Evolutionary conservation across 2,113 vertebrate genomes (phyloP).

Genomic region (Formicarius rufipectus): DNA sequence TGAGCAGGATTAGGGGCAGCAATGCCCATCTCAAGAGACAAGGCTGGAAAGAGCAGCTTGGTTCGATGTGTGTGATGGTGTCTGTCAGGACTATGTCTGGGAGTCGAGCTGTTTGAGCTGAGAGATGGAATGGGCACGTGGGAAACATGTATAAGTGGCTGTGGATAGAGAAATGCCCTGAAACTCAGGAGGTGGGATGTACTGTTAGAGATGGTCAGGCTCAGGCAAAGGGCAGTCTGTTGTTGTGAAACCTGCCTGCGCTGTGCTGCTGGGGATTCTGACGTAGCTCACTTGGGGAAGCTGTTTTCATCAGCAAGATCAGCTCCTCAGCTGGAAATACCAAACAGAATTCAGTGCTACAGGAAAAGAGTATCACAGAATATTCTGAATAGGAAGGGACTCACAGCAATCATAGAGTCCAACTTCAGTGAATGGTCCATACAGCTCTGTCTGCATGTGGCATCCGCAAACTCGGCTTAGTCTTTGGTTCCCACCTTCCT

Average conservation of each 20-base stretch:
- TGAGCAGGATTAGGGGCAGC: too few species aligned
- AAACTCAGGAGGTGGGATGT: background rate
- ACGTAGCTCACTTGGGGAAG: rapidly evolving
- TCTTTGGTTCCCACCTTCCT: background rate
- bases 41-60: background rate
- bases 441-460: background rate
- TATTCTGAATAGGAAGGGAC: background rate
- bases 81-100: background rate
- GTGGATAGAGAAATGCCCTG: background rate
- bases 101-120: background rate
- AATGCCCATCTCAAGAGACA: background rate
- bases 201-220: background rate
- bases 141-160: rapidly evolving
- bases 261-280: background rate
- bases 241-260: background rate
- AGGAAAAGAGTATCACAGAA: background rate
- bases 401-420: background rate
- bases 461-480: background rate
- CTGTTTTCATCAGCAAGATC: background rate
- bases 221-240: background rate
- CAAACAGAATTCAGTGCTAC: background rate
- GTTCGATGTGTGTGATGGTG: background rate
- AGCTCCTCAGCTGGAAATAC: background rate
- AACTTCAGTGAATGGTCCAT: background rate
- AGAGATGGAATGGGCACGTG: background rate